Evolutionary conservation across 2,113 vertebrate genomes (phyloP), one percentile per base, ranked within the genome.

Genomic region (Empidonax traillii): DNA sequence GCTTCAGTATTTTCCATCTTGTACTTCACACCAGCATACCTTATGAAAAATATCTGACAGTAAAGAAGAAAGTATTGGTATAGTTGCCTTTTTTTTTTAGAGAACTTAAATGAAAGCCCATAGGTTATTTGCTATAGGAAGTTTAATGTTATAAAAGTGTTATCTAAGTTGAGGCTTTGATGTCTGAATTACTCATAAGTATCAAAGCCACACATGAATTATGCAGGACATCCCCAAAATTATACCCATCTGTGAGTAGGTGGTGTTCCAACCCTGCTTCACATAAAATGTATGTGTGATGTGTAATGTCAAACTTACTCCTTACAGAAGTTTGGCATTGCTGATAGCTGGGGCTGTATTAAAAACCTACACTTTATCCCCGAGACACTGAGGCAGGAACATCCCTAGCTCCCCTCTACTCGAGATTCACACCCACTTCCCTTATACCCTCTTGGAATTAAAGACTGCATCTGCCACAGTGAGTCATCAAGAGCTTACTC

Each of bases 181-280:
- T 96, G 95, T 96, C 74, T 94, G 90, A 95, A 97, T 96, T 97
- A 94, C 94, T 96, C 87, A 94, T 95, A 92, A 97, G 87, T 97
- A 97, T 95, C 93, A 97, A 95, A 97, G 95, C 92, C 90, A 94
- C 86, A 93, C 68, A 95, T 94, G 96, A 96, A 97, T 97, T 96
- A 96, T 97, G 90, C 91, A 97, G 94, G 96, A 95, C 93, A 96
- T 97, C 94, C 93, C 95, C 89, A 94, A 96, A 96, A 96, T 96
- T 75, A 96, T 90, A 94, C 92, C 93, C 95, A 97, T 97, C 90
- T 92, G 78, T 94, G 93, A 97, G 95, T 97, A 96, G 96, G 94
- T 90, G 93, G 95, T 96, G 87, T 96, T 97, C 85, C 90, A 96
- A 85, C 88, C 75, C 86, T 83, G 81, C 52, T 87, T 95, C 86